Conservation (phyloP, 2,888 invertebrate species). For the Aspidiotus destructor region DNA sequence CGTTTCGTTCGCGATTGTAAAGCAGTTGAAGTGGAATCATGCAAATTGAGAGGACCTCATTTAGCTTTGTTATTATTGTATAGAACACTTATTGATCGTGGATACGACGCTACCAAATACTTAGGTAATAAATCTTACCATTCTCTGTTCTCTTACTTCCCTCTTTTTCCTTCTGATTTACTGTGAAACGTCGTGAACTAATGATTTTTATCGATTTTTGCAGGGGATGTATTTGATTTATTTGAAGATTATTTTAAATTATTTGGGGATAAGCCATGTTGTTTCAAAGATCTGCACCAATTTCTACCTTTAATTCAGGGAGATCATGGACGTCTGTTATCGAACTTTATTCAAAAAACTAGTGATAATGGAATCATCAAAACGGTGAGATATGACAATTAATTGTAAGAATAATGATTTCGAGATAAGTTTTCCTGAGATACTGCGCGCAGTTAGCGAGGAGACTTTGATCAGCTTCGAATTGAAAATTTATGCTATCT, state of each 20-base stretch:
- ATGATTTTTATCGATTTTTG: neutral
- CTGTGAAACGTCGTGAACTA: neutral
- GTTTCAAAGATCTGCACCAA: conserved; percentile 68
- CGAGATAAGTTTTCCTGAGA: too few species aligned
- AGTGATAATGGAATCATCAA: conserved; percentile 8
- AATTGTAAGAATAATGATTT: neutral
- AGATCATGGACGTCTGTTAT: conserved; percentile 41
- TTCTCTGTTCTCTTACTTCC: neutral
- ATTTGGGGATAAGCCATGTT: conserved; percentile 81
- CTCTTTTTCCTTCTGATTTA: too few species aligned
- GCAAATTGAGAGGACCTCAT: conserved; percentile 62
- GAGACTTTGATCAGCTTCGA: neutral
- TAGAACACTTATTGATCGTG: conserved; percentile 50
- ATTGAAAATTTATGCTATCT: too few species aligned
- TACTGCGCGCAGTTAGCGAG: neutral
- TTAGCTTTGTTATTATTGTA: conserved; percentile 71
- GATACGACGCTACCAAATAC: conserved; percentile 46
- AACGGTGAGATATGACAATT: conserved; percentile 1
- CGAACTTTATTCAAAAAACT: neutral
- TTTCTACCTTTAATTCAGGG: conserved; percentile 62
- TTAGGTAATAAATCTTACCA: conserved; percentile 39
- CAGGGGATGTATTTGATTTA: conserved; percentile 48
- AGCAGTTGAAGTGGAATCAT: conserved; percentile 33
- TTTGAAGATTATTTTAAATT: conserved; percentile 67
- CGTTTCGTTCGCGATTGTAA: conserved; percentile 42